Evolutionary conservation across 2,797 vertebrate species (phyloP).

Genomic region (Antrozous pallidus): DNA sequence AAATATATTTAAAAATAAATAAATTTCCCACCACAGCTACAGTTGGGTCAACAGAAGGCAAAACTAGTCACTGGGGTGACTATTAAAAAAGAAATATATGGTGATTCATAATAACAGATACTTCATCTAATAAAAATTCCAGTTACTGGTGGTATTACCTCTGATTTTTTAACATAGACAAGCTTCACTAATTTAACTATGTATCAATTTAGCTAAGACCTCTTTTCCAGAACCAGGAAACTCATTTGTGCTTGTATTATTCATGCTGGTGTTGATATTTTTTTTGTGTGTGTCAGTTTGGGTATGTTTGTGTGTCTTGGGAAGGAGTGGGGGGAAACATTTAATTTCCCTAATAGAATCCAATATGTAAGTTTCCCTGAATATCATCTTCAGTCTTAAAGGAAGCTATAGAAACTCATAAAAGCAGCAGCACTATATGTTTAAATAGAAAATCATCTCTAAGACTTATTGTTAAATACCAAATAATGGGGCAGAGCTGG

Average conservation of each 20-base stretch:
- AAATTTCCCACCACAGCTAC: not conserved
- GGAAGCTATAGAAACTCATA: not conserved
- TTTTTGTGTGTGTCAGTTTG: not conserved
- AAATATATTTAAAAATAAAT: too few species aligned
- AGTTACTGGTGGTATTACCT: not conserved
- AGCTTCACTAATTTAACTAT: constrained; percentile 33
- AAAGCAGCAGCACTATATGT: not conserved
- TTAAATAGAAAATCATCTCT: not conserved
- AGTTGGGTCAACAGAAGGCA: constrained; percentile 32
- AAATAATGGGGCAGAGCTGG: too few species aligned
- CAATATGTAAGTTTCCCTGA: not conserved
- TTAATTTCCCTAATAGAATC: not conserved
- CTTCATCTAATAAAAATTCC: constrained; percentile 34
- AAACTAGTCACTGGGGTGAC: not conserved
- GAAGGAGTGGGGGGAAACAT: not conserved
- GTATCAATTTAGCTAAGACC: constrained; percentile 15
- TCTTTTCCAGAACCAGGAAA: constrained; percentile 33
- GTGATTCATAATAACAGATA: not conserved
- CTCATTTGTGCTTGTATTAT: not conserved
- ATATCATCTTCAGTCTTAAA: not conserved
- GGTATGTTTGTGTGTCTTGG: not conserved
- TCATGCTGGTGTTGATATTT: not conserved
- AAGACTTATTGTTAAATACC: not conserved
- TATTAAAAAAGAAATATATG: constrained; percentile 15
- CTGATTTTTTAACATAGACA: constrained; percentile 20